A percentile compares a stretch with the other conserved stretches of the same genome.
Conservation (phyloP, 2,113 vertebrate genomes). For the Meriones unguiculatus region DNA sequence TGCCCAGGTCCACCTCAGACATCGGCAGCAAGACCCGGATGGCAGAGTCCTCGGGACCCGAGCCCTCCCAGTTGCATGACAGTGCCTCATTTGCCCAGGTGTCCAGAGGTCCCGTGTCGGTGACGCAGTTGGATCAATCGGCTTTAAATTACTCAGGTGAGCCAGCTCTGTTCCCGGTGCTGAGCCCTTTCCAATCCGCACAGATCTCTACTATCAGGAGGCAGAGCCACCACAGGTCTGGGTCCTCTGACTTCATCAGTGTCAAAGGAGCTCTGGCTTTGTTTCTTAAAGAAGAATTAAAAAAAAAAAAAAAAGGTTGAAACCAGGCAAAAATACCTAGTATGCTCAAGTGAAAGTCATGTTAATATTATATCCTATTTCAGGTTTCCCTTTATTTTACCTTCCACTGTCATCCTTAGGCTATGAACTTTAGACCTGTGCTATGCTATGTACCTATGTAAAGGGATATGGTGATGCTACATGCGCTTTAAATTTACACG, state of each 20-base stretch:
- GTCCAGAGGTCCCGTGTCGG: constrained; percentile 90
- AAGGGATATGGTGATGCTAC: neutral
- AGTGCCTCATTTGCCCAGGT: constrained; percentile 90
- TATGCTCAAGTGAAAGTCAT: neutral
- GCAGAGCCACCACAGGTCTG: neutral
- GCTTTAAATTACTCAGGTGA: constrained; percentile 97
- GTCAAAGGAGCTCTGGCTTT: neutral
- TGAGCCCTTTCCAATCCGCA: neutral
- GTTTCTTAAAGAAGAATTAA: neutral
- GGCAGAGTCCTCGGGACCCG: constrained; percentile 90
- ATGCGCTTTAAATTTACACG: neutral
- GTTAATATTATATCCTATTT: neutral
- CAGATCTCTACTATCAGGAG: neutral
- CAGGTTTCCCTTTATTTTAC: neutral
- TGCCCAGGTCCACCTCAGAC: constrained; percentile 94
- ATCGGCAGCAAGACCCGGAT: constrained; percentile 94
- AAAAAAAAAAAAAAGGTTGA: neutral
- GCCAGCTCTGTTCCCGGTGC: neutral
- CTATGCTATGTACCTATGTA: no score
- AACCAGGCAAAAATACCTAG: neutral
- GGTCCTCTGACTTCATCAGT: neutral
- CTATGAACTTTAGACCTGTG: neutral
- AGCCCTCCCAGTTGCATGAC: constrained; percentile 89
- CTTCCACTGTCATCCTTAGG: neutral
- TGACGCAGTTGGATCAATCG: constrained; percentile 92